Conservation (phyloP, 2,888 invertebrate species). For the Gandaritis pyraliata region DNA sequence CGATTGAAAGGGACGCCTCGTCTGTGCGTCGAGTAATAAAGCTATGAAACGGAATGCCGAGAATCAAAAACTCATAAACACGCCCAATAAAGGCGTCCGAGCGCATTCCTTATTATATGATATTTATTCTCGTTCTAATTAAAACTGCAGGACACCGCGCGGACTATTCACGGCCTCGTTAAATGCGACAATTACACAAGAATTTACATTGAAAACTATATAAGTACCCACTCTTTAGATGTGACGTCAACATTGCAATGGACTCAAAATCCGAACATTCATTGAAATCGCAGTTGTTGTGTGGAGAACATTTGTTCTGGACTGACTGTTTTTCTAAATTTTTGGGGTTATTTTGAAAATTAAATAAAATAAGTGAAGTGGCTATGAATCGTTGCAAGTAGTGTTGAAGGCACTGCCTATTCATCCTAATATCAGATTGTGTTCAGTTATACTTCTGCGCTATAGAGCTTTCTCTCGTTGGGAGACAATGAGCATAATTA, state of each 20-base stretch:
- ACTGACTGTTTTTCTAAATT: too few species aligned
- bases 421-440: background rate
- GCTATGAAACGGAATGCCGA: constrained; percentile 3
- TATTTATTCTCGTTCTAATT: constrained; percentile 69
- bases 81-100: constrained; percentile 23
- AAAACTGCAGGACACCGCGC: constrained; percentile 64
- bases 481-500: constrained; percentile 41
- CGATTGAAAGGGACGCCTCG: background rate
- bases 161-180: constrained; percentile 71
- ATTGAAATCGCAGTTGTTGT: too few species aligned
- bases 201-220: constrained; percentile 60
- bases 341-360: too few species aligned
- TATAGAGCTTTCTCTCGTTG: background rate
- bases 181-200: constrained; percentile 68
- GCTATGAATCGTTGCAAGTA: too few species aligned
- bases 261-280: too few species aligned
- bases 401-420: background rate
- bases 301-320: too few species aligned
- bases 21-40: background rate
- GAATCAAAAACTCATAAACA: constrained; percentile 22
- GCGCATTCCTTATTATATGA: constrained; percentile 60
- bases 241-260: too few species aligned
- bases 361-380: too few species aligned
- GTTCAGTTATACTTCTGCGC: background rate
- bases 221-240: too few species aligned